phyloP scores from a whole-genome alignment of 2,113 vertebrate species.

The Sinocyclocheilus grahami region DNA sequence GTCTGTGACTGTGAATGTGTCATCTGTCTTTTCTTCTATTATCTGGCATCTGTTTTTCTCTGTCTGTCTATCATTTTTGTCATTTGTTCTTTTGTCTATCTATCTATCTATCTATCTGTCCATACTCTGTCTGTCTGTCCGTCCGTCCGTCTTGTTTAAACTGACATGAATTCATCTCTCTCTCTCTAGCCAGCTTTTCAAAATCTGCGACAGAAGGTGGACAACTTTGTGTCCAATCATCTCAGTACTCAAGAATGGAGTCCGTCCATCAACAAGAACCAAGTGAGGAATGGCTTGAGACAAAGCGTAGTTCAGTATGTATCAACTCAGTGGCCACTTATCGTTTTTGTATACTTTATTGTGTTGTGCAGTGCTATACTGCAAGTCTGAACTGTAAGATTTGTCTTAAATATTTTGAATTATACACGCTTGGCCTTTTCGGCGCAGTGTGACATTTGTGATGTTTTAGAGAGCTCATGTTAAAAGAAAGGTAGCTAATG shows the following conservation, averaged over 20 bases:
- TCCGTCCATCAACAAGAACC: constrained; percentile 97
- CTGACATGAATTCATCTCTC: neutral
- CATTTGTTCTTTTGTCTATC: no score
- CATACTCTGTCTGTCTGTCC: no score
- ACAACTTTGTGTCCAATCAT: constrained; percentile 94
- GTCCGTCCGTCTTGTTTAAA: neutral
- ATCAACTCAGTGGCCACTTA: neutral
- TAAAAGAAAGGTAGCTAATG: neutral
- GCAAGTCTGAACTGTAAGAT: neutral
- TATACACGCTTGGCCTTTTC: neutral
- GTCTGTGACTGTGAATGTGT: no score
- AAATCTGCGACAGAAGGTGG: constrained; percentile 96
- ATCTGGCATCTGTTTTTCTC: neutral
- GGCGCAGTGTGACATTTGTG: neutral
- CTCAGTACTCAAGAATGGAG: constrained; percentile 97
- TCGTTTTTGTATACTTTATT: neutral
- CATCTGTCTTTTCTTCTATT: no score
- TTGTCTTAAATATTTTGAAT: neutral
- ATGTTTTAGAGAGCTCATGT: neutral
- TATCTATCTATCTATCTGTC: neutral
- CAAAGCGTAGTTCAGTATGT: constrained; percentile 97
- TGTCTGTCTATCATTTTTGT: neutral
- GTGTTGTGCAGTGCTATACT: neutral
- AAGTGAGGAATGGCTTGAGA: constrained; percentile 89
- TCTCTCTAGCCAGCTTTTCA: constrained; percentile 89